phyloP scores from a whole-genome alignment of 1,140 invertebrate genomes.

The Anastrepha obliqua region DNA sequence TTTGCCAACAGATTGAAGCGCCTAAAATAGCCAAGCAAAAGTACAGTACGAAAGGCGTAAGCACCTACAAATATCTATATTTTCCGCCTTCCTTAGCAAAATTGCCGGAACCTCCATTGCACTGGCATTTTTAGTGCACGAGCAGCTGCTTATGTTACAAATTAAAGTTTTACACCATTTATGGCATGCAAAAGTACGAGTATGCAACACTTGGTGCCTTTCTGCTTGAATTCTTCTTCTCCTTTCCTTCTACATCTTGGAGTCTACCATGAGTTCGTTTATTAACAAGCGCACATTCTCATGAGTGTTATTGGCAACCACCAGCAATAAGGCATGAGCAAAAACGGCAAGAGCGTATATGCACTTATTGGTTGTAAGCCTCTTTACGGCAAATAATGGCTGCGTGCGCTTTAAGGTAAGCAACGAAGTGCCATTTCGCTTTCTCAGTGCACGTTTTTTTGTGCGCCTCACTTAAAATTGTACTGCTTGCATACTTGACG shows the following conservation, averaged over 20 bases:
- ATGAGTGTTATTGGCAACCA: background rate
- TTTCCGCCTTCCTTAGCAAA: background rate
- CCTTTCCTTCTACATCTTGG: background rate
- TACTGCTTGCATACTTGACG: no score
- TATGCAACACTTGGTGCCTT: background rate
- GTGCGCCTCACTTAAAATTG: no score
- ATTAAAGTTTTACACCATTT: slow-evolving; percentile 19
- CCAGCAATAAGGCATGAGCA: background rate
- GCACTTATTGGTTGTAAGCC: no score
- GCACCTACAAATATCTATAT: background rate
- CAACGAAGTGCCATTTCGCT: no score
- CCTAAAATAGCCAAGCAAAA: slow-evolving; percentile 17
- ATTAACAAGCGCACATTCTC: background rate
- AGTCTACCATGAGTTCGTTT: background rate
- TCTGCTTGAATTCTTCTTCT: background rate
- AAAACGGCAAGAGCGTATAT: background rate
- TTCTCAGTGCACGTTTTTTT: no score
- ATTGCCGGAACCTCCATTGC: no score
- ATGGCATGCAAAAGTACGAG: slow-evolving; percentile 9
- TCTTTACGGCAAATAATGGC: no score
- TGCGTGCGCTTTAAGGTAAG: no score
- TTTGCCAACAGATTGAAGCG: background rate
- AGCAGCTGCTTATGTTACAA: background rate
- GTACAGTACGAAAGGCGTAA: background rate
- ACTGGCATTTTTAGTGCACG: no score